These are phyloP conservation scores for Tridacna crocea DNA, from an alignment of 2,888 invertebrate genomes.

Conservation along the genomic window DNA sequence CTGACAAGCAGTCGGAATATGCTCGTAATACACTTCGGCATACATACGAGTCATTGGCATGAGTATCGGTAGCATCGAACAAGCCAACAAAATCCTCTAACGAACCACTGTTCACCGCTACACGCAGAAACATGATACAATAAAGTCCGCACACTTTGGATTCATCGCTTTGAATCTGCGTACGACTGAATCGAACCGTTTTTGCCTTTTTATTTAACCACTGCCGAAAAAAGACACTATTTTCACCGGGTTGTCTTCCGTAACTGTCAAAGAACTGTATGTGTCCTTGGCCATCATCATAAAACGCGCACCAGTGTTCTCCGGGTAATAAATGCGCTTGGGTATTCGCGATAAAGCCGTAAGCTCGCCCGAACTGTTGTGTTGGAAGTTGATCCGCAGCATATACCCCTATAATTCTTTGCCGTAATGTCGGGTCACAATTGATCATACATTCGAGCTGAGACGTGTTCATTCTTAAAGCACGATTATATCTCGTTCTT, in stretches of 20 bases:
- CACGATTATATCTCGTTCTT: slow-evolving; percentile 22
- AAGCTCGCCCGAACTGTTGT: background rate
- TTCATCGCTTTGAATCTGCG: slow-evolving; percentile 20
- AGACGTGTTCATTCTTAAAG: slow-evolving; percentile 12
- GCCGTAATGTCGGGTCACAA: slow-evolving; percentile 30
- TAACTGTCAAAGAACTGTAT: slow-evolving; percentile 30
- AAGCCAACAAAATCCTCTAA: slow-evolving; percentile 22
- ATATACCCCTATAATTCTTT: slow-evolving; percentile 32
- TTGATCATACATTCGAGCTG: slow-evolving; percentile 38
- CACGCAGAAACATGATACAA: slow-evolving; percentile 20
- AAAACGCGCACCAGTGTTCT: slow-evolving; percentile 45
- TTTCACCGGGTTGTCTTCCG: slow-evolving; percentile 29
- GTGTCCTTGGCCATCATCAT: slow-evolving; percentile 24
- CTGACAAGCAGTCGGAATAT: slow-evolving; percentile 21
- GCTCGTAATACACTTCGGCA: background rate
- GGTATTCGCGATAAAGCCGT: slow-evolving; percentile 40
- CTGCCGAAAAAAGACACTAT: slow-evolving; percentile 26
- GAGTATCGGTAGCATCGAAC: background rate
- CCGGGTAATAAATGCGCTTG: slow-evolving; percentile 24
- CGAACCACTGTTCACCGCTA: background rate
- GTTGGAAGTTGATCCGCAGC: slow-evolving; percentile 38
- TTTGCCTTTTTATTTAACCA: slow-evolving; percentile 20
- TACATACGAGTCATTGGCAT: slow-evolving; percentile 14
- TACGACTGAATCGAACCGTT: background rate
- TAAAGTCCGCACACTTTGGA: slow-evolving; percentile 28